phyloP scores from a whole-genome alignment of 2,797 vertebrate genomes.

The Nyctibius grandis region DNA sequence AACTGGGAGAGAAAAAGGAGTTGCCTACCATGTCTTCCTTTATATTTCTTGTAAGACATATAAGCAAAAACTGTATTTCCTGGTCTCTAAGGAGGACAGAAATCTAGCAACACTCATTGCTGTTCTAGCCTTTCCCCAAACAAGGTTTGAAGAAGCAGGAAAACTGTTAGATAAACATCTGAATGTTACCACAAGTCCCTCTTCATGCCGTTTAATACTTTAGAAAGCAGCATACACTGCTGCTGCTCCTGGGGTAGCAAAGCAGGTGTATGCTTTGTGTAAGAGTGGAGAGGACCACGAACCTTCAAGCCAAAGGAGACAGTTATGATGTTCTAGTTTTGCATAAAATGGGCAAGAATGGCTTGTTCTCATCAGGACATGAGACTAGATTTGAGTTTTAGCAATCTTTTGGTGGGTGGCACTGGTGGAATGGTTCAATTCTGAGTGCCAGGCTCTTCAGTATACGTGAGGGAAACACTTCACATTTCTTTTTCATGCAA shows the following conservation, averaged over 20 bases:
- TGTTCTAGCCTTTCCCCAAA: not conserved
- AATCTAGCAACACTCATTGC: not conserved
- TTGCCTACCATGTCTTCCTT: not conserved
- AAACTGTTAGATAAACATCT: not conserved
- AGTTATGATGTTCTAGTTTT: not conserved
- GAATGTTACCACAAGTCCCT: not conserved
- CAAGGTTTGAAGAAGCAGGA: not conserved
- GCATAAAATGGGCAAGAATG: not conserved
- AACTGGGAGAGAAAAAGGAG: not conserved
- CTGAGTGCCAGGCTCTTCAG: not conserved
- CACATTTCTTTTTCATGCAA: not conserved
- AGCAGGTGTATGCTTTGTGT: not conserved
- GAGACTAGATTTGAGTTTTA: not conserved
- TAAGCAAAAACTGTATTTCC: not conserved
- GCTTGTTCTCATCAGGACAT: not conserved
- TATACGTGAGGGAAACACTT: not conserved
- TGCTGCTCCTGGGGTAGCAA: not conserved
- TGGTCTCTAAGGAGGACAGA: not conserved
- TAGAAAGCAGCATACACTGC: not conserved
- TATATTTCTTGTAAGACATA: not conserved
- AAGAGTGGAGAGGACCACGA: not conserved
- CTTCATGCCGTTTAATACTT: not conserved
- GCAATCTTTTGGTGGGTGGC: fast-evolving
- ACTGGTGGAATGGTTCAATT: not conserved
- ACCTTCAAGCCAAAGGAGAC: not conserved